Evolutionary conservation across 2,888 invertebrate species (phyloP).

Genomic region (Creontiades dilutus): DNA sequence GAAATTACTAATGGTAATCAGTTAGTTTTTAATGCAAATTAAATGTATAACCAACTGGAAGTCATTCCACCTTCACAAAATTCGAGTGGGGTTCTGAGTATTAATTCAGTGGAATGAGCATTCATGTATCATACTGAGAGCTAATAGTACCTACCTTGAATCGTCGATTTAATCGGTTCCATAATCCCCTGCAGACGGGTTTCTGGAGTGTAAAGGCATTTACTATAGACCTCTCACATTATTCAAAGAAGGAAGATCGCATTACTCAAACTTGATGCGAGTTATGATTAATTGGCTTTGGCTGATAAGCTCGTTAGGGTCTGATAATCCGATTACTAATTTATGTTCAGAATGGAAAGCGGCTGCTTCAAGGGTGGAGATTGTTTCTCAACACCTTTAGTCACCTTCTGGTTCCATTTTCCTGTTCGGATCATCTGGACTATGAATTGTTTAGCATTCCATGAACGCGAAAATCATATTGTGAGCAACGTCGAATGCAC

Average conservation of each 20-base stretch:
- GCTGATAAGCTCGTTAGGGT: conserved; percentile 42
- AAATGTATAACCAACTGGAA: no score
- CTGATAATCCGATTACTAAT: conserved; percentile 42
- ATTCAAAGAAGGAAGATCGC: conserved; percentile 32
- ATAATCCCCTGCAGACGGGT: neutral
- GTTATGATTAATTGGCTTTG: conserved; percentile 23
- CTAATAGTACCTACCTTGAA: neutral
- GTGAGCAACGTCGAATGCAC: no score
- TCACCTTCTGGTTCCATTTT: neutral
- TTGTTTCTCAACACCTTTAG: neutral
- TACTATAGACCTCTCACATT: neutral
- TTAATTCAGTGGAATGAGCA: no score
- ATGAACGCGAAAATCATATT: no score
- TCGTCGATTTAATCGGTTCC: conserved; percentile 9
- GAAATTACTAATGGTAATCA: no score
- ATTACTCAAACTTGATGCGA: conserved; percentile 36
- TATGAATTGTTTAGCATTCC: no score
- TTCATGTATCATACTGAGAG: no score
- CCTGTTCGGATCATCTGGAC: neutral
- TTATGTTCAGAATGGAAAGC: conserved; percentile 29
- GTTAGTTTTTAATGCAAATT: no score
- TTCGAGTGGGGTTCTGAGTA: no score
- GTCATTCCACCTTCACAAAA: no score
- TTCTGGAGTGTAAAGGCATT: neutral
- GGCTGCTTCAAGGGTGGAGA: neutral